Percentiles rank a stretch among this genome's conserved stretches.
Conservation (phyloP, 2,797 vertebrate genomes). For the Gambelia wislizenii region DNA sequence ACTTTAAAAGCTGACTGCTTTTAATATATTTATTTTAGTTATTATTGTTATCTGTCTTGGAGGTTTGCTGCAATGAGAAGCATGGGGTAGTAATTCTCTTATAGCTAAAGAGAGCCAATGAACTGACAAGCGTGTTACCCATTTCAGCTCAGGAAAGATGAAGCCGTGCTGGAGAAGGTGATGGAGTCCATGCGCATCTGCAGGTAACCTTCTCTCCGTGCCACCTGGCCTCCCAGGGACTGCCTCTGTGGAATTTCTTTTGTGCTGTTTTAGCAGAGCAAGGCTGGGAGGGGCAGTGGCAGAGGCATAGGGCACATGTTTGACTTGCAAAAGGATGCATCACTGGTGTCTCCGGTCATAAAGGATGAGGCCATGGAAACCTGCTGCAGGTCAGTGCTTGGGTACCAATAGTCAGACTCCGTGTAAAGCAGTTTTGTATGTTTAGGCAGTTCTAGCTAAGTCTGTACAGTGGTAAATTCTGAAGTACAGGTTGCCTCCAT, state of each 20-base stretch:
- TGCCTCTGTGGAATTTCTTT: background rate
- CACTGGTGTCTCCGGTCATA: too few relatives aligned
- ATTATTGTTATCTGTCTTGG: background rate
- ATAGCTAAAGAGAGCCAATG: background rate
- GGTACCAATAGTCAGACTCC: too few relatives aligned
- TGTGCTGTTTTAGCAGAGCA: background rate
- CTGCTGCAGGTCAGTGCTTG: too few relatives aligned
- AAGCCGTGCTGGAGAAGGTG: conserved; percentile 64
- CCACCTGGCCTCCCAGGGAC: background rate
- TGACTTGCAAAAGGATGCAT: background rate
- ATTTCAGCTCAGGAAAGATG: conserved; percentile 82
- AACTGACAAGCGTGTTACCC: background rate
- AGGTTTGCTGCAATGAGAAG: background rate
- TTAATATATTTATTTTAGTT: background rate
- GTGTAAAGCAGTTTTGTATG: too few relatives aligned
- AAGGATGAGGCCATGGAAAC: too few relatives aligned
- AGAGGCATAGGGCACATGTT: background rate
- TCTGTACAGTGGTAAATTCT: too few relatives aligned
- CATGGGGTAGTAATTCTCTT: background rate
- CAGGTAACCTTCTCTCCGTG: conserved; percentile 76
- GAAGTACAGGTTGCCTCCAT: too few relatives aligned
- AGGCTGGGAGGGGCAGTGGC: background rate
- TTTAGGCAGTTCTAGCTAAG: too few relatives aligned
- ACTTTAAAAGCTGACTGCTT: background rate
- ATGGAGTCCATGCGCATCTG: conserved; percentile 79